A percentile compares a stretch with the other conserved stretches of the same genome.
Conservation (phyloP, 2,797 vertebrate genomes). For the Sorex maritimensis region DNA sequence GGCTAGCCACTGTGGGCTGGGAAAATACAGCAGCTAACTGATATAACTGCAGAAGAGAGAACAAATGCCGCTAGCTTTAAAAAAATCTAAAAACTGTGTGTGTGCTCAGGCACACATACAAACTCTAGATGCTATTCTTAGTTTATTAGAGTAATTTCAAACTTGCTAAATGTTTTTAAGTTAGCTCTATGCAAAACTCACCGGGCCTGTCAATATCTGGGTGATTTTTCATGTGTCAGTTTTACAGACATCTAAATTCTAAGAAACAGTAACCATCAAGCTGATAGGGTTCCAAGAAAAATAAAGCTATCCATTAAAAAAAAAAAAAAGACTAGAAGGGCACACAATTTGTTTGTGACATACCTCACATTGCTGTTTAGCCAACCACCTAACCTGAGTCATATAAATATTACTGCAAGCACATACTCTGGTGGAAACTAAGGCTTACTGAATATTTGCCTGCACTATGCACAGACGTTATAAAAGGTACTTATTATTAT, state of each 20-base stretch:
- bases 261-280: constrained; percentile 78
- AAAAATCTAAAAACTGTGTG: background rate
- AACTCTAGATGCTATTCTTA: background rate
- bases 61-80: background rate
- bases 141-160: constrained; percentile 32
- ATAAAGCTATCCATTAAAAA: constrained; percentile 73
- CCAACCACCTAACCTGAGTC: constrained; percentile 59
- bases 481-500: background rate
- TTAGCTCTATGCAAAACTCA: background rate
- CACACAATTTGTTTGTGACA: constrained; percentile 51
- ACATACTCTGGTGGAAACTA: background rate
- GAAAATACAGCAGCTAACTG: background rate
- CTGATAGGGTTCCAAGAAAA: constrained; percentile 80
- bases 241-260: constrained; percentile 73
- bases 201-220: background rate
- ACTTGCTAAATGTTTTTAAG: constrained; percentile 43
- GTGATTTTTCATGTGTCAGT: constrained; percentile 42
- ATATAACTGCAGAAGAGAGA: background rate
- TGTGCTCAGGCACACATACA: background rate
- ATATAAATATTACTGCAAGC: background rate
- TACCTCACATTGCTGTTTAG: constrained; percentile 35
- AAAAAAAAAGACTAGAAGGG: constrained; percentile 55
- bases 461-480: background rate
- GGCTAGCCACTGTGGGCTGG: background rate
- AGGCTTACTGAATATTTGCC: background rate